Evolutionary conservation across 1,140 invertebrate species (phyloP), one percentile per base, ranked within the genome.

Genomic region (Zaprionus africanus): DNA sequence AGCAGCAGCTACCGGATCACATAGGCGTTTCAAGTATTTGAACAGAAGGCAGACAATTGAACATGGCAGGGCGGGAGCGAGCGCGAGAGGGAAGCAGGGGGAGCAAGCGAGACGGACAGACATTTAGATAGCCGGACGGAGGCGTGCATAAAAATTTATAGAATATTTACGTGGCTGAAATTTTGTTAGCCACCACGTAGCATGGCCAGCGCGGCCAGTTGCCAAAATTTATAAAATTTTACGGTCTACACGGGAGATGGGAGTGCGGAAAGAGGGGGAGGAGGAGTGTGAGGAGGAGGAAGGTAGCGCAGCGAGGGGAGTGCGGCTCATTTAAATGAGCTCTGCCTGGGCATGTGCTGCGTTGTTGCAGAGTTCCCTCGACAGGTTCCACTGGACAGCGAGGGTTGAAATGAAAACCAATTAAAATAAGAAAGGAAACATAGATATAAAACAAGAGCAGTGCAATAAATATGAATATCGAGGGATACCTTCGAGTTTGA

Each of bases 141-240:
- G 61, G 26, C 56, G 60, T 53, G 66, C 78, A 80, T 78, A 74
- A 74, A 80, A 80, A 80, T 80, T 80, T 80, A 80, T 80, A 80
- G 68, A 80, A 80, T 80, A 80, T 80, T 78, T 74, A 80, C 78
- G 78, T 80, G 78, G 75, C 57, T 67, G 74, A 65, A 79, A 66
- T 79, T 79, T 71, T 71, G 68, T 49, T 70, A 63, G 72, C 62
- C 51, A 36, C 26, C 72, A 43, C 61, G 61, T 65, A 46, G 41
- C 41, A 15, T 15, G 36, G 36, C 36, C 43, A 15, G 9, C 24
- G 38, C 61, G 38, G 64, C 53, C 77, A 54, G 62, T 79, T 79
- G 77, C 73, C 74, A 76, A 79, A 79, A 67, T 66, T 73, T 73
- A 77, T 73, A 77, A 66, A 77, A 66, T 73, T 77, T 66, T 54